Base-by-base conservation (phyloP, 2,797 vertebrate genomes). In the Acanthiza pusilla region DNA sequence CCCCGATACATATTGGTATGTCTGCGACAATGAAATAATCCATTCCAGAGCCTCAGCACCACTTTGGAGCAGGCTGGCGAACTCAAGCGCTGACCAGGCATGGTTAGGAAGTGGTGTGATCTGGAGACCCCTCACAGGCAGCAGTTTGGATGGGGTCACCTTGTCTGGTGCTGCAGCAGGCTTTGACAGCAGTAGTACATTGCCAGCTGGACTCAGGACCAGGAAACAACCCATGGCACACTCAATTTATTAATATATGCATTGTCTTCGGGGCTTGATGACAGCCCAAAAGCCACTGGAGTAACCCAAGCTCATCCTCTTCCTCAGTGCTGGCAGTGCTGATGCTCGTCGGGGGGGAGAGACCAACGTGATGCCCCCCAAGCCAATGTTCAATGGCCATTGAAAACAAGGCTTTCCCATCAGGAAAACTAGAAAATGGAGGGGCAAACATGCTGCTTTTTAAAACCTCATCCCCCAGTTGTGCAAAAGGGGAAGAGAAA, bases 261-360 rank as follows among this genome's bases (percentile, higher is more conserved):
- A 3, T 23, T 83, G 61, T 30, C 14, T 88, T 88, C 74, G 57
- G 75, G 63, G 45, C 19, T 94, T 5, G 3, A 7, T 63, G 45
- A 9, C 11, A 13, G 23, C n/a, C 61, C 5, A 2, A 67, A 45
- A 50, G 34, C 23, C 68, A 45, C 23, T 34, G 42, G 29, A 0
- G 0, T 45, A 63, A 74, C 25, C 34, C 48, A 67, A 40, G 53
- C 32, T 60, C 63, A 38, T 11, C 16, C 1, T 3, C 51, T 66
- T 66, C 60, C 63, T 62, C 29, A 0, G 1, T 4, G 15, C 38
- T 0, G 0, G 16, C 29, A 47, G 8, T 17, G 22, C 13, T 1
- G 2, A 3, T 34, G 30, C 21, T 66, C 9, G 78, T 87, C 0
- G 0, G 4, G 1, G 1, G 1, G 12, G 26, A 73, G n/a, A 4